phyloP scores from a whole-genome alignment of 2,797 vertebrate species.

The Crocodylus rhombifer region DNA sequence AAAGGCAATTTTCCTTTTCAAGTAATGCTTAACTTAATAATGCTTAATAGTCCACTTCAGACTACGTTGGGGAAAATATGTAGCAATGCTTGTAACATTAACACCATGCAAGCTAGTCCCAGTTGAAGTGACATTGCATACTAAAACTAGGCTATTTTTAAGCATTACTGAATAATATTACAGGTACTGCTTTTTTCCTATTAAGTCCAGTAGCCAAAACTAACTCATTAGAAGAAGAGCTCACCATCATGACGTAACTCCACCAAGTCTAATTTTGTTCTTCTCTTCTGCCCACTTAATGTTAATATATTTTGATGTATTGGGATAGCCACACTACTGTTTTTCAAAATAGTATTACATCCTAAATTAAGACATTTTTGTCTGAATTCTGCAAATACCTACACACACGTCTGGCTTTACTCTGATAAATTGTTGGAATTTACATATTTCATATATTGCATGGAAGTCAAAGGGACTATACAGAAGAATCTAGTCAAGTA shows the following conservation, averaged over 20 bases:
- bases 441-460: too few species aligned
- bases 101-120: not conserved
- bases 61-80: slow-evolving; percentile 21
- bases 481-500: not conserved
- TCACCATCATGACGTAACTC: slow-evolving; percentile 75
- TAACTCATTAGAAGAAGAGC: slow-evolving; percentile 68
- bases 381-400: not conserved
- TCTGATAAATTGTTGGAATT: not conserved
- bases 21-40: not conserved
- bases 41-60: fast-evolving
- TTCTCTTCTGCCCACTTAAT: not conserved
- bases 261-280: slow-evolving; percentile 71
- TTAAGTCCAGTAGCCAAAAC: slow-evolving; percentile 59
- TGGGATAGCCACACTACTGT: slow-evolving; percentile 26
- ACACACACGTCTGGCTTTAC: not conserved
- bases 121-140: not conserved
- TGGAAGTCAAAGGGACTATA: not conserved
- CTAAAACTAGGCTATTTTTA: not conserved
- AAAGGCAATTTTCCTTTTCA: not conserved
- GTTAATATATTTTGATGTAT: slow-evolving; percentile 19
- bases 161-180: slow-evolving; percentile 39
- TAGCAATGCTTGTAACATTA: not conserved
- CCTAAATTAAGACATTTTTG: not conserved
- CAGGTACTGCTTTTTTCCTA: slow-evolving; percentile 70
- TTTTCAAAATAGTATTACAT: not conserved